Conservation (phyloP, 2,113 vertebrate species). For the Hemicordylus capensis region DNA sequence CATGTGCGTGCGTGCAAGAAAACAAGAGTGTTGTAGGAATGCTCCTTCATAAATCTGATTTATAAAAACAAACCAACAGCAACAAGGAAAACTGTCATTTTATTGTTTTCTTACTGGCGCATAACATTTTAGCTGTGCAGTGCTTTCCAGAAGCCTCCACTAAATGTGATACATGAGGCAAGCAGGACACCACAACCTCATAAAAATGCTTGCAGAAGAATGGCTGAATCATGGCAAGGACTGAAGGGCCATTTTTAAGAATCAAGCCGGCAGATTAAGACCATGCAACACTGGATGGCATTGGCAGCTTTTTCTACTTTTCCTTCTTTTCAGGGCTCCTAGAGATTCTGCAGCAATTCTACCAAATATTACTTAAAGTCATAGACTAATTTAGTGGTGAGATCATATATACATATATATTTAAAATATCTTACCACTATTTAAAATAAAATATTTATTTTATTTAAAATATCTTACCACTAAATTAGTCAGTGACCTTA, state of each 20-base stretch:
- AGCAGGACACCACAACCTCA: conserved; percentile 46
- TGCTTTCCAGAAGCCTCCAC: conserved; percentile 59
- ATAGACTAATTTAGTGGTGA: too few relatives aligned
- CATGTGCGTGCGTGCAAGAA: neutral
- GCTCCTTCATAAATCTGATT: conserved; percentile 15
- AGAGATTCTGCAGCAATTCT: conserved; percentile 35
- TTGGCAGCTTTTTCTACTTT: conserved; percentile 40
- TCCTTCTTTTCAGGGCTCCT: neutral
- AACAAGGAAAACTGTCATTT: neutral
- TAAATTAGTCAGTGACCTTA: neutral
- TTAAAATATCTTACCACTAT: too few relatives aligned
- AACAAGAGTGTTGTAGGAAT: neutral
- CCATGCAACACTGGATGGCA: conserved; percentile 22
- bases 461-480: neutral
- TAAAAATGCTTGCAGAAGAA: conserved; percentile 45
- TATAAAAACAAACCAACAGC: conserved; percentile 21
- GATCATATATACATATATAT: too few relatives aligned
- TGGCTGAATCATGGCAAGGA: neutral
- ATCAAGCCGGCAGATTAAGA: conserved; percentile 35
- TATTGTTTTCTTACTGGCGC: conserved; percentile 53
- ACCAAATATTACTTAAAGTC: conserved; percentile 49
- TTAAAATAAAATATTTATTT: too few relatives aligned
- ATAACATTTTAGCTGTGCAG: conserved; percentile 52
- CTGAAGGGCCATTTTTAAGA: conserved; percentile 38
- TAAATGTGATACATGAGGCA: conserved; percentile 35